phyloP scores from a whole-genome alignment of 2,888 invertebrate species.

The Calephelis perditalis region DNA sequence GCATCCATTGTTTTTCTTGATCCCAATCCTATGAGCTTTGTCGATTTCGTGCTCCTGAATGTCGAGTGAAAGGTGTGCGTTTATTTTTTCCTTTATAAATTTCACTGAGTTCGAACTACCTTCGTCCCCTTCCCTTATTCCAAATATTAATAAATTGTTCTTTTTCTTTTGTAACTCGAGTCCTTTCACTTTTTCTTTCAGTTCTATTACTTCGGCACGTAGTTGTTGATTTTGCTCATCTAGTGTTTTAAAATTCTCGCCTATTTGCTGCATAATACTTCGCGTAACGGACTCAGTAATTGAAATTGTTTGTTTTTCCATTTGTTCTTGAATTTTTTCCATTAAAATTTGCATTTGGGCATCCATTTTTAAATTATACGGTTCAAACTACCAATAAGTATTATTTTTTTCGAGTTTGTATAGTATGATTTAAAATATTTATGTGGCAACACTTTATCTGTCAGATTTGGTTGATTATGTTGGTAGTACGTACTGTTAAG shows the following conservation, averaged over 20 bases:
- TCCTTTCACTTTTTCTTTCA: conserved; percentile 20
- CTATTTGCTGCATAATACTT: conserved; percentile 17
- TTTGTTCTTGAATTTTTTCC: conserved; percentile 24
- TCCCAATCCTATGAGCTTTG: conserved; percentile 22
- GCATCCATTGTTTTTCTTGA: conserved; percentile 16
- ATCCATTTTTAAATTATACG: not conserved
- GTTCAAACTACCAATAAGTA: not conserved
- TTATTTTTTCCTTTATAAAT: conserved; percentile 22
- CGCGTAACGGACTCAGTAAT: conserved; percentile 17
- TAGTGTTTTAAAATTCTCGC: conserved; percentile 17
- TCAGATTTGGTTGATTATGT: conserved; percentile 10
- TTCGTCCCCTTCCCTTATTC: conserved; percentile 18
- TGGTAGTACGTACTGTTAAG: not conserved
- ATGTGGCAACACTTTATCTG: conserved; percentile 9
- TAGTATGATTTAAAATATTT: too few species aligned
- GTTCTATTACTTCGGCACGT: conserved; percentile 15
- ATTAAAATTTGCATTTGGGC: conserved; percentile 17
- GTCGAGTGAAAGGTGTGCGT: conserved; percentile 18
- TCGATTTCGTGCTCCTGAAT: conserved; percentile 22
- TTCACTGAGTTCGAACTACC: conserved; percentile 18
- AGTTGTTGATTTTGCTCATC: conserved; percentile 19
- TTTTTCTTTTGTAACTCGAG: conserved; percentile 17
- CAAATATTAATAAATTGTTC: conserved; percentile 16
- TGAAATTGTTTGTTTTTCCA: conserved; percentile 20
- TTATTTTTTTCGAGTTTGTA: too few species aligned